phyloP scores from a whole-genome alignment of 2,113 vertebrate genomes.

The Tonatia bakeri region DNA sequence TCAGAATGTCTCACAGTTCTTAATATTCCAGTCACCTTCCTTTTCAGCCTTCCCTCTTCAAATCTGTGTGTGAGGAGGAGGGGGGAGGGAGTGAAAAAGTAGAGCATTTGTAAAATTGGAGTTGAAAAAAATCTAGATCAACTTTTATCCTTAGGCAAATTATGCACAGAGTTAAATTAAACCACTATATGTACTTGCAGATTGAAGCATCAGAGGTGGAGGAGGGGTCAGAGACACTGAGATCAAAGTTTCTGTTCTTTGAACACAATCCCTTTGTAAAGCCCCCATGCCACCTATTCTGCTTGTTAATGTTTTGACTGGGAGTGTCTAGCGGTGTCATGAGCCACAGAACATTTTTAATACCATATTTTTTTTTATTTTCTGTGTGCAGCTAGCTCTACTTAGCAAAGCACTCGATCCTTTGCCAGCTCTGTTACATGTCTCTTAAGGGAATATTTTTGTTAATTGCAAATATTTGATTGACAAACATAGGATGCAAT shows the following conservation, averaged over 20 bases:
- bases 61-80: constrained; percentile 67
- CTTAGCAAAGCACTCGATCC: constrained; percentile 79
- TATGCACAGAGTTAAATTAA: constrained; percentile 85
- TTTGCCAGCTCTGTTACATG: constrained; percentile 82
- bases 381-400: constrained; percentile 68
- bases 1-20: constrained; percentile 68
- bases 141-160: constrained; percentile 87
- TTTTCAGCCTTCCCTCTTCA: constrained; percentile 72
- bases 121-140: constrained; percentile 85
- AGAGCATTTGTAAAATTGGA: constrained; percentile 83
- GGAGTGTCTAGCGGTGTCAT: constrained; percentile 81
- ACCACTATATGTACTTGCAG: constrained; percentile 81
- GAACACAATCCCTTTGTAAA: constrained; percentile 84
- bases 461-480: constrained; percentile 94
- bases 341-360: constrained; percentile 79
- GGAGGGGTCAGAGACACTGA: constrained; percentile 84
- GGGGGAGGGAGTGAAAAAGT: constrained; percentile 56
- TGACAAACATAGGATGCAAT: constrained; percentile 95
- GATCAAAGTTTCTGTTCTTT: constrained; percentile 86
- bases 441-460: constrained; percentile 90
- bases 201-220: constrained; percentile 84
- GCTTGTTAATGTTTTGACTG: constrained; percentile 86
- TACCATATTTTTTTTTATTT: constrained; percentile 67
- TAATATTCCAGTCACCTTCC: constrained; percentile 77
- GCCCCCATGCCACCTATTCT: constrained; percentile 81